Base-by-base conservation (phyloP, 2,113 vertebrate genomes). In the Zosterops japonicus region DNA sequence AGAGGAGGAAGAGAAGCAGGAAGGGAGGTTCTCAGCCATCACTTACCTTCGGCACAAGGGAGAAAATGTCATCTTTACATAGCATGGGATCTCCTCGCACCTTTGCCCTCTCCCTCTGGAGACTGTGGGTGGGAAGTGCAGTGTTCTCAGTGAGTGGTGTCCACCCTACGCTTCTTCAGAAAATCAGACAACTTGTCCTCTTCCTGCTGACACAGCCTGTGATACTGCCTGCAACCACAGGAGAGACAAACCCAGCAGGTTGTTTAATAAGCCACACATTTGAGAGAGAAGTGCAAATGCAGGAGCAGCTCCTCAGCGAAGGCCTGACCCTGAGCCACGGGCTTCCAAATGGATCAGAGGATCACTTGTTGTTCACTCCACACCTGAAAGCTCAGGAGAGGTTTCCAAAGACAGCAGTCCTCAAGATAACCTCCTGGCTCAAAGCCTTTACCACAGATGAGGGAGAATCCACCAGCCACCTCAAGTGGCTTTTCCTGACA, bases 1-100 rank as follows among this genome's bases (percentile, higher is more conserved):
- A 39, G 16, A 82, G 36, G 31, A 79, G 3, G 31, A 79, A 17
- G 35, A 83, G 9, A 46, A 69, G 35, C 25, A 86, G 25, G 55
- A 61, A 70, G 14, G 29, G 12, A 35, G 13, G n/a, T 47, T 65
- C 72, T 69, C n/a, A 29, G 60, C n/a, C 39, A 24, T 11, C 15
- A 33, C 97, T 97, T 94, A 99, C 99, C 98, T 96, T 83, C 1
- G 98, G 98, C 57, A 98, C 97, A 19, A 99, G n/a, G 5, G 88
- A 96, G 87, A 99, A 98, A 87, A 98, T 53, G 18, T 91, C 87
- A 50, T 96, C 60, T 4, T 94, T 85, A 83, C 98, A 97, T 46
- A 98, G 83, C 96, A 97, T 94, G 46, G 47, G 52, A 21, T 98
- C 96, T 70, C 53, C 88, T 64, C 65, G 90, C 31, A 97, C 92